These are phyloP conservation scores for Pterois miles DNA, from an alignment of 2,797 vertebrate species.

Conservation along the genomic window DNA sequence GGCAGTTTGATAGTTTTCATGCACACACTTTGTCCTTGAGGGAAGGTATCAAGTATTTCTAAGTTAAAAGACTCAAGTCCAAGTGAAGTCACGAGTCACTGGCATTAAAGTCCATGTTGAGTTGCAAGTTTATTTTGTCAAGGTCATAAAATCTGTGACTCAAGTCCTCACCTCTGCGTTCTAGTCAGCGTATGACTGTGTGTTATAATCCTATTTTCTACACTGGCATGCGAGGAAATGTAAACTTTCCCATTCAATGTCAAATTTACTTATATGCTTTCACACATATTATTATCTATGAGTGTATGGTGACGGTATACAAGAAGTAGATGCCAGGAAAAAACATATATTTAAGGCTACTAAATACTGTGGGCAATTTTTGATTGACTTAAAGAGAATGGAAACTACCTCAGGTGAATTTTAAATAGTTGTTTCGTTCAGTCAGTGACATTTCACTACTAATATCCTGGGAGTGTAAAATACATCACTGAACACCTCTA, in stretches of 20 bases:
- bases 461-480: slow-evolving; percentile 34
- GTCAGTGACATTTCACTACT: slow-evolving; percentile 13
- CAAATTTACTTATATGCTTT: neutral
- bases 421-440: neutral
- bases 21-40: too few relatives aligned
- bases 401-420: neutral
- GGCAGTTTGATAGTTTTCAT: too few relatives aligned
- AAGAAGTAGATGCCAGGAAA: neutral
- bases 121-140: too few relatives aligned
- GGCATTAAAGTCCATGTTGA: too few relatives aligned
- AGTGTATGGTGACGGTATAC: neutral
- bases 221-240: neutral
- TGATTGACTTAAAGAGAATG: neutral
- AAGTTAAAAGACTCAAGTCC: too few relatives aligned
- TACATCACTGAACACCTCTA: slow-evolving; percentile 17
- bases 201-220: neutral
- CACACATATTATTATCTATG: neutral
- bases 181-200: neutral
- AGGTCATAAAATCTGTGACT: too few relatives aligned
- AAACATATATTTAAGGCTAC: neutral
- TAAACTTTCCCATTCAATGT: neutral
- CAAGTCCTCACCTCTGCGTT: too few relatives aligned
- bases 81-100: too few relatives aligned
- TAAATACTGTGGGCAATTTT: neutral
- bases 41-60: too few relatives aligned